Conservation (phyloP, 2,797 vertebrate genomes). For the Oreonectes daqikongensis region DNA sequence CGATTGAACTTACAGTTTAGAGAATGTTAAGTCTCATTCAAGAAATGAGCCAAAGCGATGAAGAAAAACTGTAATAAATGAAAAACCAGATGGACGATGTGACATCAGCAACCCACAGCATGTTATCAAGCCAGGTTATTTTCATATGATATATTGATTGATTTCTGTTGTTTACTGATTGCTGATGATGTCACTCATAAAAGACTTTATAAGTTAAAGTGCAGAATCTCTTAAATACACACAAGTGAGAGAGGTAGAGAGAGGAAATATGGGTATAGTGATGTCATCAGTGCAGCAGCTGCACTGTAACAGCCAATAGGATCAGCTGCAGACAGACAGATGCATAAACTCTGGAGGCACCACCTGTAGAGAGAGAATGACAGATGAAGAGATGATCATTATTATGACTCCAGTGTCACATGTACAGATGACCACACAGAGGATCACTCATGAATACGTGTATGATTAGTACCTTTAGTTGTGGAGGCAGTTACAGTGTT, state of each 20-base stretch:
- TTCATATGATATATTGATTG: neutral
- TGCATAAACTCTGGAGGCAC: conserved; percentile 27
- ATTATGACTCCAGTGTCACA: too few species aligned
- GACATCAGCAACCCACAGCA: too few species aligned
- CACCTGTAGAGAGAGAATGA: conserved; percentile 18
- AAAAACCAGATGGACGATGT: too few species aligned
- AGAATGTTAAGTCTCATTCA: too few species aligned
- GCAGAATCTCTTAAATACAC: neutral
- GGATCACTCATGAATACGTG: too few species aligned
- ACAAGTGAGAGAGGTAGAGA: neutral
- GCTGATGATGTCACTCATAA: neutral
- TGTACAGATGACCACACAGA: too few species aligned
- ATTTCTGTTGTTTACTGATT: neutral
- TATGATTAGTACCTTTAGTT: neutral
- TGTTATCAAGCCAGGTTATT: too few species aligned
- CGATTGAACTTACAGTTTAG: too few species aligned
- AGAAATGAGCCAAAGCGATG: too few species aligned
- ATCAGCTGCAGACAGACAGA: conserved; percentile 20
- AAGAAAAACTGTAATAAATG: too few species aligned
- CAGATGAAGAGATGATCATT: neutral
- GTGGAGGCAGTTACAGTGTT: conserved; percentile 3
- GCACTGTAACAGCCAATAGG: conserved; percentile 34
- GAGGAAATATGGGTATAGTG: neutral
- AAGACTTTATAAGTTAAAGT: too few species aligned
- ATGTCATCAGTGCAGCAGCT: conserved; percentile 39